phyloP scores from a whole-genome alignment of 2,888 invertebrate genomes.

The Amphipyra tragopoginis region DNA sequence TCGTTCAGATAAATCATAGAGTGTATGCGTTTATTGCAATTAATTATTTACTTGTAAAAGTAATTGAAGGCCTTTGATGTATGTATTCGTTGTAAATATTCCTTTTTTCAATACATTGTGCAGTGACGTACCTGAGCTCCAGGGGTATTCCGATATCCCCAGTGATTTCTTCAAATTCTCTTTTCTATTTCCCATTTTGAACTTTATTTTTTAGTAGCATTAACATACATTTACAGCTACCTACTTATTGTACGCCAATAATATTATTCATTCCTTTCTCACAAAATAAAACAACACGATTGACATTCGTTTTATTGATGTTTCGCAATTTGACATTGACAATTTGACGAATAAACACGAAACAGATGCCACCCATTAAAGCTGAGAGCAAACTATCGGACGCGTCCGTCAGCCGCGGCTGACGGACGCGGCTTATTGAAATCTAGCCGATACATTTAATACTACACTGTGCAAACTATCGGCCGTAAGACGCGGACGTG shows the following conservation, averaged over 20 bases:
- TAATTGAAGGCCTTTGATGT: conserved; percentile 19
- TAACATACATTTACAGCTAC: neutral
- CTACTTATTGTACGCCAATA: conserved; percentile 11
- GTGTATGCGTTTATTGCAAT: neutral
- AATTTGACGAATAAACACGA: no score
- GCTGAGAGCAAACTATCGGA: no score
- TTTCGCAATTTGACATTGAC: no score
- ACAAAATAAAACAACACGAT: conserved; percentile 13
- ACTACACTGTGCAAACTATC: no score
- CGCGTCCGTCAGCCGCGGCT: no score
- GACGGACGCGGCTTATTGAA: no score
- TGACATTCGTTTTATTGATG: neutral
- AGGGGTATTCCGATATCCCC: conserved; percentile 77
- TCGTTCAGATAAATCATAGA: neutral
- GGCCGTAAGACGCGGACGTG: no score
- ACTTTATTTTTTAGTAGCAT: conserved; percentile 5
- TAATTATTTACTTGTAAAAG: neutral
- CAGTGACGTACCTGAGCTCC: conserved; percentile 77
- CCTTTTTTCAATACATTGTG: conserved; percentile 17
- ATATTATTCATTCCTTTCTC: conserved; percentile 16
- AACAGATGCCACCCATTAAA: no score
- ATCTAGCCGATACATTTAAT: no score
- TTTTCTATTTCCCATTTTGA: conserved; percentile 71
- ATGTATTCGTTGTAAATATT: neutral
- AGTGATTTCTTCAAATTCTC: conserved; percentile 74